Percentiles rank a stretch among this genome's conserved stretches.
These are phyloP conservation scores for Pantherophis alleghaniensis DNA, from an alignment of 2,797 vertebrate genomes.

Conservation along the genomic window DNA sequence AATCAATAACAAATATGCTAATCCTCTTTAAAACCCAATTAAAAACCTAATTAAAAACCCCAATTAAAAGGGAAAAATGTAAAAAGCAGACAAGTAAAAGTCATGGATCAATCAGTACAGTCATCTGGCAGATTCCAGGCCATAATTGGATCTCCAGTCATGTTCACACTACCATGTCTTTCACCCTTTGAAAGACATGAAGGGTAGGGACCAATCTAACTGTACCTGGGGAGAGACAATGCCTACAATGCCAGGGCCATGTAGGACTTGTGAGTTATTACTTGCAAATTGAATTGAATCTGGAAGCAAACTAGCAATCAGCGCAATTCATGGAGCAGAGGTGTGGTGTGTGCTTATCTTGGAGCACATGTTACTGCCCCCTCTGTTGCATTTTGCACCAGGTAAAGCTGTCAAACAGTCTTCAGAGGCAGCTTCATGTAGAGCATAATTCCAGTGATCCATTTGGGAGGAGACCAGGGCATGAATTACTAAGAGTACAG, in stretches of 20 bases:
- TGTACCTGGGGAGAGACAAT: neutral
- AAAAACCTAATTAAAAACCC: neutral
- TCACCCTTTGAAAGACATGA: neutral
- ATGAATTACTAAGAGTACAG: neutral
- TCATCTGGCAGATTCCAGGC: neutral
- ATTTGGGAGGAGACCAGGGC: neutral
- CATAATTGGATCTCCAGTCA: neutral
- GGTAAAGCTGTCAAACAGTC: neutral
- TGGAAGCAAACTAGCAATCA: neutral
- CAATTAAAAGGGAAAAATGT: neutral
- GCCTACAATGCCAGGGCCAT: neutral
- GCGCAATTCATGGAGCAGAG: neutral
- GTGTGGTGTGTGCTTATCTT: neutral
- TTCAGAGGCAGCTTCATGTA: neutral
- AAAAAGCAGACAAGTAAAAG: neutral
- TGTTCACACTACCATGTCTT: neutral
- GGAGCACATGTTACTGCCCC: neutral
- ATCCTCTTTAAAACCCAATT: neutral
- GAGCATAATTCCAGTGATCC: neutral
- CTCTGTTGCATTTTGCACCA: neutral
- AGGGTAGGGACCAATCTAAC: too few relatives aligned
- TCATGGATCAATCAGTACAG: neutral
- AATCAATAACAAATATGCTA: neutral
- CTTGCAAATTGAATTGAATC: neutral
- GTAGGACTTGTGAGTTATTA: neutral